phyloP scores from a whole-genome alignment of 2,113 vertebrate species.

The Aix galericulata region DNA sequence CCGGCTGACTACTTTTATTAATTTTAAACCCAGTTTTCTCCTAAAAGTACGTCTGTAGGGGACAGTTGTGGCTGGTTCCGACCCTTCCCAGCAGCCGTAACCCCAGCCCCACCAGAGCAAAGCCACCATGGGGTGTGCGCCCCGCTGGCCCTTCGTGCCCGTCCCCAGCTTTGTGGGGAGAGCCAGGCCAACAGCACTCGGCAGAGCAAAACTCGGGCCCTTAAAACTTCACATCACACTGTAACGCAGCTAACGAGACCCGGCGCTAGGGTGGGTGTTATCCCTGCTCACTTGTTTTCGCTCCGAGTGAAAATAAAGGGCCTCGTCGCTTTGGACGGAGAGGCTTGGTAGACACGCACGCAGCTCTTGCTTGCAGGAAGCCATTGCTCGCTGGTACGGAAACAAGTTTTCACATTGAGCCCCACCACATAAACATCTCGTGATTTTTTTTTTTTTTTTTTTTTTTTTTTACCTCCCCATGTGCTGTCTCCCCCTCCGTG shows the following conservation, averaged over 20 bases:
- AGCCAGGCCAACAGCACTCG: background rate
- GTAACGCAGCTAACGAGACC: background rate
- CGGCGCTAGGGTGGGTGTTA: background rate
- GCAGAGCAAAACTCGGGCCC: background rate
- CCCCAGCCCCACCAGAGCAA: too few species aligned
- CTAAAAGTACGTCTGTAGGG: too few species aligned
- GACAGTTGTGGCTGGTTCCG: background rate
- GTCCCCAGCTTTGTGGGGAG: too few species aligned
- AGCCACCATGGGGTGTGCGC: too few species aligned
- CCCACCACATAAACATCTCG: background rate
- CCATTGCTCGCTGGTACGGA: background rate
- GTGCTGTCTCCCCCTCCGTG: background rate
- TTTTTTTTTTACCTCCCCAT: background rate
- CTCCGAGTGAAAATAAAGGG: background rate
- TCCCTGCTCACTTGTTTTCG: background rate
- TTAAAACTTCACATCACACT: background rate
- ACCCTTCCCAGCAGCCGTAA: background rate
- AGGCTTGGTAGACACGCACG: background rate
- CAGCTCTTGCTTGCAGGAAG: constrained; percentile 8
- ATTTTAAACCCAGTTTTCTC: background rate
- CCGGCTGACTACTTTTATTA: background rate
- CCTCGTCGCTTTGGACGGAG: background rate
- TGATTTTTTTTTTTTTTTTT: background rate
- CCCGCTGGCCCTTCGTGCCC: too few species aligned
- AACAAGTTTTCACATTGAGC: constrained; percentile 28